These are phyloP conservation scores for Rhimphoctona megacephalus DNA, from an alignment of 2,888 invertebrate species.

Conservation along the genomic window DNA sequence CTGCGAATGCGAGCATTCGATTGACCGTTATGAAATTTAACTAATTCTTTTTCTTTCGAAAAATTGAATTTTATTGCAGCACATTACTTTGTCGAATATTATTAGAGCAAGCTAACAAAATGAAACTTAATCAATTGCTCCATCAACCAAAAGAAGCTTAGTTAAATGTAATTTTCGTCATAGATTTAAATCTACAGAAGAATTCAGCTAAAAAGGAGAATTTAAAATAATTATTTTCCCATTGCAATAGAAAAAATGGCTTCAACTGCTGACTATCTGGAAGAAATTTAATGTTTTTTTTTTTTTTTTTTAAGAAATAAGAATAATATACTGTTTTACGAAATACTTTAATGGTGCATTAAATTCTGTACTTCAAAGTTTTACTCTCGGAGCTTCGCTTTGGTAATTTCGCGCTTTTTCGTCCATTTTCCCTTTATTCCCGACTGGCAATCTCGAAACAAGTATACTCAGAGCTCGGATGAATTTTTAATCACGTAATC, in stretches of 20 bases:
- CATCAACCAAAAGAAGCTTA: not conserved
- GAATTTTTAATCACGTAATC: constrained; percentile 27
- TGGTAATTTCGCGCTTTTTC: not conserved
- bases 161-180: not conserved
- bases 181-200: not conserved
- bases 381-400: not conserved
- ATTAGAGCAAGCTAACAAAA: not conserved
- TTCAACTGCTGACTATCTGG: not conserved
- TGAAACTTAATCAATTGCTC: not conserved
- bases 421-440: not conserved
- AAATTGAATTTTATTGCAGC: not conserved
- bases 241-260: not conserved
- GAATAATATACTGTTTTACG: not conserved
- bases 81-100: not conserved
- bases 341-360: constrained; percentile 1
- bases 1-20: not conserved
- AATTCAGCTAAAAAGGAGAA: no score
- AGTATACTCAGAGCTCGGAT: constrained; percentile 22
- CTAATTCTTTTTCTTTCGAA: not conserved
- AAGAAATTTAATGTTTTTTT: not conserved
- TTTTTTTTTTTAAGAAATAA: not conserved
- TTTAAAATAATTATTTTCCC: not conserved
- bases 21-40: not conserved
- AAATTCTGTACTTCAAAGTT: not conserved
- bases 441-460: not conserved